phyloP scores from a whole-genome alignment of 2,113 vertebrate genomes.

The Halichoeres trimaculatus region DNA sequence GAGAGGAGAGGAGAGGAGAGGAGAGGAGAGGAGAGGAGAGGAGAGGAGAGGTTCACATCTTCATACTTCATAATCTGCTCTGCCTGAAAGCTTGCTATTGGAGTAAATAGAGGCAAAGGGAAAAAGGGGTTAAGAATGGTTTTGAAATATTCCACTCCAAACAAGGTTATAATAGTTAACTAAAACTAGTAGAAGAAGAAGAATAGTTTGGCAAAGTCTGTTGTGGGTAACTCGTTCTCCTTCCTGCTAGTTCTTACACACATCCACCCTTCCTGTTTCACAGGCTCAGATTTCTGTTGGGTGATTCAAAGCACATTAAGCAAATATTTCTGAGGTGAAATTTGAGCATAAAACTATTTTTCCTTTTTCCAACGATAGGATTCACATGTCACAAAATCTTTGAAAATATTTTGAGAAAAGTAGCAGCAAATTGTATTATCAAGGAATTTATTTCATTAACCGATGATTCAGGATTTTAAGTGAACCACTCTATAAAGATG shows the following conservation, averaged over 20 bases:
- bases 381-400: not conserved
- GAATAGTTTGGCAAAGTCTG: too few species aligned
- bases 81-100: too few species aligned
- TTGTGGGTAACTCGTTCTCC: not conserved
- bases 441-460: too few species aligned
- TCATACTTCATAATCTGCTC: too few species aligned
- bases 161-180: too few species aligned
- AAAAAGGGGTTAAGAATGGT: too few species aligned
- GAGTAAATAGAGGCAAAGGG: not conserved
- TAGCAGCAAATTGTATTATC: not conserved
- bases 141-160: too few species aligned
- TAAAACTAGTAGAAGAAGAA: too few species aligned
- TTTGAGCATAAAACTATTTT: not conserved
- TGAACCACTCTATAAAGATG: not conserved
- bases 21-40: slow-evolving; percentile 5
- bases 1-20: not conserved
- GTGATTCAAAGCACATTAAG: slow-evolving; percentile 49
- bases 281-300: slow-evolving; percentile 48
- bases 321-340: slow-evolving; percentile 16
- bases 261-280: slow-evolving; percentile 64
- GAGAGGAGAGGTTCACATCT: not conserved
- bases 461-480: not conserved
- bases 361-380: not conserved
- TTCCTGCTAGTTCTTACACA: slow-evolving; percentile 31
- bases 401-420: not conserved